Conservation (phyloP, 2,888 invertebrate genomes). For the Cistogaster globosa region DNA sequence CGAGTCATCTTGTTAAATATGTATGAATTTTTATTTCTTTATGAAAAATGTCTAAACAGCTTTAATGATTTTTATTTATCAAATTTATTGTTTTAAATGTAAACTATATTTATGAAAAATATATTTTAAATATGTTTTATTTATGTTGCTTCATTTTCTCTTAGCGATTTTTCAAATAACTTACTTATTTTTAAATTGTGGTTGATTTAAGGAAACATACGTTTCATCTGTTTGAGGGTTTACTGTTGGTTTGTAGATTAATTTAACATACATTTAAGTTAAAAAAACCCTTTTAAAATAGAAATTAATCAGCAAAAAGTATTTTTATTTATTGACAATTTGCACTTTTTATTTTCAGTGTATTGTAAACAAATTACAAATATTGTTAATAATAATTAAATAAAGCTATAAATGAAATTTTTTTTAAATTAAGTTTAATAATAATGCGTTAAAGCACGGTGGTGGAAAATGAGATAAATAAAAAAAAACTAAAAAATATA, state of each 20-base stretch:
- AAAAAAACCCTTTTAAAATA: slow-evolving; percentile 17
- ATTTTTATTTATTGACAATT: slow-evolving; percentile 35
- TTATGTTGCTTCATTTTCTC: slow-evolving; percentile 10
- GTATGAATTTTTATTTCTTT: slow-evolving; percentile 18
- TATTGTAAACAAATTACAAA: slow-evolving; percentile 31
- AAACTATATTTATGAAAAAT: slow-evolving; percentile 62
- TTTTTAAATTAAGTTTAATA: slow-evolving; percentile 31
- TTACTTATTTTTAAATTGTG: slow-evolving; percentile 57
- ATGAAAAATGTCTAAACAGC: slow-evolving; percentile 32
- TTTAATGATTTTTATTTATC: slow-evolving; percentile 23
- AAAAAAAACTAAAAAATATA: slow-evolving; percentile 5
- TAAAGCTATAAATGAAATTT: slow-evolving; percentile 55
- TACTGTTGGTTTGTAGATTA: slow-evolving; percentile 50
- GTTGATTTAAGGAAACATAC: slow-evolving; percentile 66
- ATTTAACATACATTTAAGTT: slow-evolving; percentile 13
- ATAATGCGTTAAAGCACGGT: slow-evolving; percentile 54
- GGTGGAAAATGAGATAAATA: slow-evolving; percentile 54
- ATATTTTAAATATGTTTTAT: slow-evolving; percentile 65
- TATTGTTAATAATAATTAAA: slow-evolving; percentile 47
- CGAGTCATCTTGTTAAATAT: slow-evolving; percentile 25
- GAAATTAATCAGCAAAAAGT: slow-evolving; percentile 1
- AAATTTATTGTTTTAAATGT: not conserved
- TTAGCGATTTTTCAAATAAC: slow-evolving; percentile 34
- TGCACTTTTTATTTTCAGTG: slow-evolving; percentile 46
- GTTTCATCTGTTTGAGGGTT: slow-evolving; percentile 67